Conservation (phyloP, 2,888 invertebrate species). For the Carterocephalus palaemon region DNA sequence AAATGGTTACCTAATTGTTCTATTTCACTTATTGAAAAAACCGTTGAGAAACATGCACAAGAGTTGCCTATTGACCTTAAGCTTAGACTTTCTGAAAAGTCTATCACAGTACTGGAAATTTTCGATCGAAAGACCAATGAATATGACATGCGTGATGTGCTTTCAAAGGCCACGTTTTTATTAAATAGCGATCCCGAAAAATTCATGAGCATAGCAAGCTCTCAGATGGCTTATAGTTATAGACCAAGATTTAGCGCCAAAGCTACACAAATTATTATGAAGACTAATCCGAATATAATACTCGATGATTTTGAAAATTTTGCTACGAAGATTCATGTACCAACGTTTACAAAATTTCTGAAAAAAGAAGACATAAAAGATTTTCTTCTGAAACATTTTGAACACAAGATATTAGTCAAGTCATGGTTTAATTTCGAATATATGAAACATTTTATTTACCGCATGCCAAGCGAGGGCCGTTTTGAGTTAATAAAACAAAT, state of each 20-base stretch:
- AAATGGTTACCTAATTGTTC: conserved; percentile 63
- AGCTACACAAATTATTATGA: conserved; percentile 48
- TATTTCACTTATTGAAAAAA: conserved; percentile 43
- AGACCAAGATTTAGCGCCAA: conserved; percentile 39
- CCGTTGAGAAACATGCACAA: conserved; percentile 35
- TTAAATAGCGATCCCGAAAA: conserved; percentile 42
- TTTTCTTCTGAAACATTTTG: conserved; percentile 43
- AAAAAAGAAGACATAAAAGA: conserved; percentile 45
- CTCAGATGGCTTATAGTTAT: conserved; percentile 5
- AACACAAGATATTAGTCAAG: conserved; percentile 30
- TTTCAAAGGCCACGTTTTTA: conserved; percentile 39
- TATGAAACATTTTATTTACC: conserved; percentile 44
- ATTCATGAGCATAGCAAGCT: conserved; percentile 45
- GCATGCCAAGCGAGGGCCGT: conserved; percentile 46
- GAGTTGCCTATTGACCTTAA: conserved; percentile 34
- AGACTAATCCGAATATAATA: conserved; percentile 43
- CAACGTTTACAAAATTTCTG: conserved; percentile 51
- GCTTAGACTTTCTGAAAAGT: conserved; percentile 48
- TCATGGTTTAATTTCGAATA: conserved; percentile 37
- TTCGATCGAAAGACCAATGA: conserved; percentile 22
- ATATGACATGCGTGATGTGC: conserved; percentile 10
- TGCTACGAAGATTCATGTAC: conserved; percentile 39
- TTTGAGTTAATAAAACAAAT: conserved; percentile 49
- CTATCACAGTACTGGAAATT: conserved; percentile 41
- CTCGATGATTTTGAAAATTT: conserved; percentile 47